phyloP scores from a whole-genome alignment of 2,797 vertebrate genomes.

The Characodon lateralis region DNA sequence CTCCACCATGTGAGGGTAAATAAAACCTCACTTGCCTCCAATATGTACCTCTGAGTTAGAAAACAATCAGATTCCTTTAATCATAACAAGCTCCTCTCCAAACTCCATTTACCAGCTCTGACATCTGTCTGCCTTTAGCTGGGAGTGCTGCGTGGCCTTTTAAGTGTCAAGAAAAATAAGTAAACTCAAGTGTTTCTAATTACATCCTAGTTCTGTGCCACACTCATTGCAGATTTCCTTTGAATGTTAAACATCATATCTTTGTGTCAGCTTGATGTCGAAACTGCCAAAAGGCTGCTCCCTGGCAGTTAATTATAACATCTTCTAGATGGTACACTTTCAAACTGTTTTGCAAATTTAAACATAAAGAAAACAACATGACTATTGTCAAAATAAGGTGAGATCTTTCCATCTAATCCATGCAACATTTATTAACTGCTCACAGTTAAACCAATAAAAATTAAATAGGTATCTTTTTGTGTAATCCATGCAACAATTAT shows the following conservation, averaged over 20 bases:
- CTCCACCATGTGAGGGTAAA: background rate
- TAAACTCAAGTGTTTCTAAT: constrained; percentile 57
- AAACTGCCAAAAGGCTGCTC: constrained; percentile 53
- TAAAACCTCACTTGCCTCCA: constrained; percentile 24
- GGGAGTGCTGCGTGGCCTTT: constrained; percentile 54
- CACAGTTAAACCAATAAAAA: too few relatives aligned
- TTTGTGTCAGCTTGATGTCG: constrained; percentile 43
- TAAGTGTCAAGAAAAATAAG: constrained; percentile 37
- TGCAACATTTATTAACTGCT: too few relatives aligned
- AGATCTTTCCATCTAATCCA: too few relatives aligned
- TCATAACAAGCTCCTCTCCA: constrained; percentile 60
- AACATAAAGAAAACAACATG: too few relatives aligned
- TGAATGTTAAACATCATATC: constrained; percentile 65
- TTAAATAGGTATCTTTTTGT: too few relatives aligned
- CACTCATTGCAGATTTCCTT: constrained; percentile 54
- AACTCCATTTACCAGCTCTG: constrained; percentile 61
- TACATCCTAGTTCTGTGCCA: constrained; percentile 49
- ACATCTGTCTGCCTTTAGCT: constrained; percentile 67
- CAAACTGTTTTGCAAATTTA: too few relatives aligned
- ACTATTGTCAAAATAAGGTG: too few relatives aligned
- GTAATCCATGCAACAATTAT: too few relatives aligned
- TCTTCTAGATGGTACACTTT: constrained; percentile 41
- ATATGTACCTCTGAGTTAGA: constrained; percentile 47
- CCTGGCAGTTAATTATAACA: constrained; percentile 37
- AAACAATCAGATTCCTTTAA: constrained; percentile 67